Conservation (phyloP, 2,797 vertebrate species). For the Tragopan temminckii region DNA sequence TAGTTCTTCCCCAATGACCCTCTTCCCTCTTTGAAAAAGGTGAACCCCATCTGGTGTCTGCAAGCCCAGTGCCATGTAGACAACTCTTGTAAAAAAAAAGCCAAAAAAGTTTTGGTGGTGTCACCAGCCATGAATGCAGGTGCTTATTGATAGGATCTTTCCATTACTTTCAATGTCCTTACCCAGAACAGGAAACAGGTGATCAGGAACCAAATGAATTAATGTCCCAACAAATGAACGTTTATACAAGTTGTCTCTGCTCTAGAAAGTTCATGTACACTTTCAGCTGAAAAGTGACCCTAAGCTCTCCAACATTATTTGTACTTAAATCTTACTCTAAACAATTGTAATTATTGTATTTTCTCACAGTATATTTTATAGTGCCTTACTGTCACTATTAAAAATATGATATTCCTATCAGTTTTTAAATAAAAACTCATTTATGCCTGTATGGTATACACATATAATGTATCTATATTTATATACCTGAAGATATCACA, state of each 20-base stretch:
- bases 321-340: constrained; percentile 3
- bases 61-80: no score
- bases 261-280: not conserved
- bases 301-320: not conserved
- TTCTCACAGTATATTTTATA: not conserved
- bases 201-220: no score
- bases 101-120: no score
- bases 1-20: no score
- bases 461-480: not conserved
- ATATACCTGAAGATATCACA: not conserved
- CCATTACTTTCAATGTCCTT: no score
- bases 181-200: no score
- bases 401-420: not conserved
- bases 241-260: not conserved
- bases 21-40: no score
- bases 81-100: no score
- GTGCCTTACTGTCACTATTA: not conserved
- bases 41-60: no score
- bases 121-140: no score
- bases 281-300: not conserved
- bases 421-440: not conserved
- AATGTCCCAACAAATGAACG: not conserved
- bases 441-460: not conserved
- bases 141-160: no score
- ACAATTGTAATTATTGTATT: not conserved